Conservation (phyloP, 2,797 vertebrate genomes). For the Pangasius djambal region DNA sequence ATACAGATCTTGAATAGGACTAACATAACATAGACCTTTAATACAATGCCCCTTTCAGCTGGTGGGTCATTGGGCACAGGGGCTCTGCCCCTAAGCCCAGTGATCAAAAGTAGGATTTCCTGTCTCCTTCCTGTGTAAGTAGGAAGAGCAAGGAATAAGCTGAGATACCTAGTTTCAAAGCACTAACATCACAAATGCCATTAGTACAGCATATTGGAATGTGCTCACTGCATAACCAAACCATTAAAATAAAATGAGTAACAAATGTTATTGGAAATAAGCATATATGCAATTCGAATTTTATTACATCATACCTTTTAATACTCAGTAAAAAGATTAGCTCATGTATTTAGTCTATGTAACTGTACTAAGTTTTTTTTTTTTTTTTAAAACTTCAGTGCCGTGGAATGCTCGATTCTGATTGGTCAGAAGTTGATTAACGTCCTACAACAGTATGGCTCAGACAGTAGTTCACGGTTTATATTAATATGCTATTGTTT, state of each 20-base stretch:
- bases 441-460: not conserved
- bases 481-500: not conserved
- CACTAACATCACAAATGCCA: not conserved
- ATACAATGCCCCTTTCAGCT: constrained; percentile 15
- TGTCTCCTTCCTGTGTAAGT: constrained; percentile 62
- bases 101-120: constrained; percentile 78
- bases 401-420: not conserved
- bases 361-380: not conserved
- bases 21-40: constrained; percentile 17
- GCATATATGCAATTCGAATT: not conserved
- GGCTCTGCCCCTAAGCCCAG: not conserved
- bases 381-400: not conserved
- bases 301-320: not conserved
- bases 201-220: not conserved
- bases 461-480: not conserved
- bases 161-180: not conserved
- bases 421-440: not conserved
- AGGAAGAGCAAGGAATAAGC: not conserved
- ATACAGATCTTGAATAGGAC: constrained; percentile 33
- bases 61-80: not conserved
- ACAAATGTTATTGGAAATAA: not conserved
- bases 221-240: not conserved
- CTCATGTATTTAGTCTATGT: not conserved
- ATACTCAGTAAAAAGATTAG: not conserved
- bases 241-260: not conserved